These are phyloP conservation scores for Sycobia sp. DNA, from an alignment of 1,140 invertebrate species.

Conservation along the genomic window DNA sequence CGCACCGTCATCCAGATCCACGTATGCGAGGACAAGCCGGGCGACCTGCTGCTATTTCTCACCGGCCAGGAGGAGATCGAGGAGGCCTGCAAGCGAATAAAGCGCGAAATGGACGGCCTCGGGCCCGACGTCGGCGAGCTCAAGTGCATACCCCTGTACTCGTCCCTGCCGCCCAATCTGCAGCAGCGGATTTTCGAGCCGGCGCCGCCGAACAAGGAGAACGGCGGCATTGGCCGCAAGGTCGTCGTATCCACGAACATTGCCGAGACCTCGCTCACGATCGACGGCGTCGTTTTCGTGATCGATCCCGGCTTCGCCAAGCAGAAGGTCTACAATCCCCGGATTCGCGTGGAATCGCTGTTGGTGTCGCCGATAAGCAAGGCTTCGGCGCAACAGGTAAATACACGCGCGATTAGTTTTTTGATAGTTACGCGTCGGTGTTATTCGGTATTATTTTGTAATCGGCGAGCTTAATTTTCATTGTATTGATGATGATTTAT, in stretches of 20 bases:
- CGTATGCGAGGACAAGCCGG: slow-evolving; percentile 94
- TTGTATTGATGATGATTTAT: no score
- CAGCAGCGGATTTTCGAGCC: slow-evolving; percentile 98
- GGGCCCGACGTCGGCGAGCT: slow-evolving; percentile 96
- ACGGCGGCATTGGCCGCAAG: slow-evolving; percentile 94
- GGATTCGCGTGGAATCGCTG: slow-evolving; percentile 96
- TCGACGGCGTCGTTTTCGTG: slow-evolving; percentile 99
- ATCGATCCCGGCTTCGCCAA: slow-evolving; percentile 99
- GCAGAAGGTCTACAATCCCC: slow-evolving; percentile 97
- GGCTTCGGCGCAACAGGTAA: slow-evolving; percentile 98
- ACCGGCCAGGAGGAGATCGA: slow-evolving; percentile 98
- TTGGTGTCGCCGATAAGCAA: slow-evolving; percentile 98
- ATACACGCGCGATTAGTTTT: no score
- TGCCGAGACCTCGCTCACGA: slow-evolving; percentile 98
- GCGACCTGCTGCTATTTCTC: slow-evolving; percentile 94
- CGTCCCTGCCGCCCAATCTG: slow-evolving; percentile 94
- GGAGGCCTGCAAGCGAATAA: slow-evolving; percentile 98
- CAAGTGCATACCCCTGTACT: slow-evolving; percentile 98
- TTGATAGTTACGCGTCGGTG: no score
- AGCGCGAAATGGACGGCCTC: slow-evolving; percentile 94
- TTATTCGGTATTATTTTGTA: no score
- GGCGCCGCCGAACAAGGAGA: slow-evolving; percentile 88
- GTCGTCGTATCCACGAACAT: slow-evolving; percentile 99
- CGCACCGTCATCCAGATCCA: slow-evolving; percentile 99
- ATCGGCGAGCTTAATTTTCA: no score